Evolutionary conservation across 2,113 vertebrate species (phyloP).

Genomic region (Beaufortia kweichowensis): DNA sequence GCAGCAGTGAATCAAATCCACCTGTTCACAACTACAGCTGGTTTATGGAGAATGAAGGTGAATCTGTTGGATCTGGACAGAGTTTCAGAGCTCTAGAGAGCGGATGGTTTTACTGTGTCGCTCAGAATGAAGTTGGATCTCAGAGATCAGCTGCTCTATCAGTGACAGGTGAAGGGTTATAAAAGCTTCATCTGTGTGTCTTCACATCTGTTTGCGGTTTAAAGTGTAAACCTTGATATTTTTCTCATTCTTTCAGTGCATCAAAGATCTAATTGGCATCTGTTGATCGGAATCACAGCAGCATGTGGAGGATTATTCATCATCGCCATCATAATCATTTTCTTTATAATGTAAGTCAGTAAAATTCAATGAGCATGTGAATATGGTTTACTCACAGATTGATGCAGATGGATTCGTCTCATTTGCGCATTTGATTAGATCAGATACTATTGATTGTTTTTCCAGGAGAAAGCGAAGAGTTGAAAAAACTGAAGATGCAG

Average conservation of each 20-base stretch:
- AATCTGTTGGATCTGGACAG: constrained; percentile 12
- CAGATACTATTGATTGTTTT: neutral
- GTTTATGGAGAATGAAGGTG: neutral
- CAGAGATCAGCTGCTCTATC: neutral
- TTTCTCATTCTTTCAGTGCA: neutral
- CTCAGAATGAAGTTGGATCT: neutral
- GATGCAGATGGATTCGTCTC: neutral
- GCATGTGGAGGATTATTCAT: neutral
- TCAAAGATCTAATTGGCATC: neutral
- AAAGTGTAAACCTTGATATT: neutral
- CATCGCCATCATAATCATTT: neutral
- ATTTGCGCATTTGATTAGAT: neutral
- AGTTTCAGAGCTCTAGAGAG: neutral
- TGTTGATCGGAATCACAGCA: neutral
- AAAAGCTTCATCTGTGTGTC: no score
- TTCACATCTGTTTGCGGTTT: no score
- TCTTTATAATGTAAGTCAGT: neutral
- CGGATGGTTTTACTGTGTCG: neutral
- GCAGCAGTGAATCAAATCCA: no score
- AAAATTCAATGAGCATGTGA: neutral
- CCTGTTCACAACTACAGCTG: no score
- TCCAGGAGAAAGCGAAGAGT: constrained; percentile 5
- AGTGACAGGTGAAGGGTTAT: neutral
- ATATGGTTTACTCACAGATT: no score
- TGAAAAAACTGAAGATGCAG: neutral